Evolutionary conservation across 2,797 vertebrate species (phyloP).

Genomic region (Podarcis siculus): DNA sequence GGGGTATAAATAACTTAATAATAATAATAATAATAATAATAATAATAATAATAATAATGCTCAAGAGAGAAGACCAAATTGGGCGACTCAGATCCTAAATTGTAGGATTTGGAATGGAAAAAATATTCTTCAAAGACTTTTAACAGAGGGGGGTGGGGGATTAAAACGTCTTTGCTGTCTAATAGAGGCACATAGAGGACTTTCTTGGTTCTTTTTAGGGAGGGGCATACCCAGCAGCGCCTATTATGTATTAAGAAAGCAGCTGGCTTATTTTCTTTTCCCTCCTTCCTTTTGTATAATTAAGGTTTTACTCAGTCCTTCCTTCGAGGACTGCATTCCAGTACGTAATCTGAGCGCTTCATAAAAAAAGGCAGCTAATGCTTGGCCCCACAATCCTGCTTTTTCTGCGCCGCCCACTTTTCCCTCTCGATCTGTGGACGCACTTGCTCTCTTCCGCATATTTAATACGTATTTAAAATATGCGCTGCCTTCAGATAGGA

Average conservation of each 20-base stretch:
- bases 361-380: not conserved
- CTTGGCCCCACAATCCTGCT: not conserved
- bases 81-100: too few species aligned
- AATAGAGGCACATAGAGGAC: not conserved
- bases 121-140: not conserved
- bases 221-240: too few species aligned
- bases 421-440: not conserved
- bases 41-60: too few species aligned
- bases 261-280: not conserved
- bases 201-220: not conserved
- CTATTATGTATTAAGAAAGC: not conserved
- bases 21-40: too few species aligned
- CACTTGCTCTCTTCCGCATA: not conserved
- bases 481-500: not conserved
- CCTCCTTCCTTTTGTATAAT: too few species aligned
- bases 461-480: not conserved
- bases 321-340: too few species aligned
- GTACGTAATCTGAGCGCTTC: not conserved
- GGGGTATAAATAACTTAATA: too few species aligned
- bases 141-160: not conserved
- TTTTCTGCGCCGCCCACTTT: not conserved
- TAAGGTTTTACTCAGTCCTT: not conserved
- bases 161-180: not conserved
- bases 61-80: too few species aligned
- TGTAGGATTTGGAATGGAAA: not conserved